phyloP scores from a whole-genome alignment of 1,140 invertebrate genomes.

The Argopecten irradians region DNA sequence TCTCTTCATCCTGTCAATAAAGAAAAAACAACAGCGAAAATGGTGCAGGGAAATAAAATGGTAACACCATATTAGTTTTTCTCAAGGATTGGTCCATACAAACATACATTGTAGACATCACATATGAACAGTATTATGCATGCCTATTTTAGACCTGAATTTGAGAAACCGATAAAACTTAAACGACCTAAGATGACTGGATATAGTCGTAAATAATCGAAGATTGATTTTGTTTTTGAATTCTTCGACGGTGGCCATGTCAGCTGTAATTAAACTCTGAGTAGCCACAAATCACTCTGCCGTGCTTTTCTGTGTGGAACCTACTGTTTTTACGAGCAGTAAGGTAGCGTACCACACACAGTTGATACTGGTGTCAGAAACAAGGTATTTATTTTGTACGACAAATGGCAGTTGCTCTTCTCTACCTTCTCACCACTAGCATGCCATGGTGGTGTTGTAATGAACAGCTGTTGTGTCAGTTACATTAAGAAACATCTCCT shows the following conservation, averaged over 20 bases:
- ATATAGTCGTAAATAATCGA: not conserved
- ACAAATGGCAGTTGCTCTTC: constrained; percentile 1
- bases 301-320: not conserved
- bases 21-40: too few species aligned
- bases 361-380: not conserved
- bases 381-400: not conserved
- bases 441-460: not conserved
- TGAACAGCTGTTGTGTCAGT: not conserved
- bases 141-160: not conserved
- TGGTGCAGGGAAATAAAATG: too few species aligned
- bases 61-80: too few species aligned
- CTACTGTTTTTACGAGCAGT: not conserved
- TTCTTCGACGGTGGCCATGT: constrained; percentile 12
- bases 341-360: not conserved
- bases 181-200: not conserved
- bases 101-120: not conserved
- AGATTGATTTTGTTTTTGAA: not conserved
- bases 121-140: not conserved
- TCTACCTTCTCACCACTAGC: not conserved
- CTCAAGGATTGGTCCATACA: not conserved
- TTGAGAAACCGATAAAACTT: not conserved
- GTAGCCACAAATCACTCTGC: not conserved
- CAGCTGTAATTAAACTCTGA: not conserved
- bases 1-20: too few species aligned
- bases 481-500: not conserved